Evolutionary conservation across 2,888 invertebrate genomes (phyloP).

Genomic region (Sarcophaga variegata): DNA sequence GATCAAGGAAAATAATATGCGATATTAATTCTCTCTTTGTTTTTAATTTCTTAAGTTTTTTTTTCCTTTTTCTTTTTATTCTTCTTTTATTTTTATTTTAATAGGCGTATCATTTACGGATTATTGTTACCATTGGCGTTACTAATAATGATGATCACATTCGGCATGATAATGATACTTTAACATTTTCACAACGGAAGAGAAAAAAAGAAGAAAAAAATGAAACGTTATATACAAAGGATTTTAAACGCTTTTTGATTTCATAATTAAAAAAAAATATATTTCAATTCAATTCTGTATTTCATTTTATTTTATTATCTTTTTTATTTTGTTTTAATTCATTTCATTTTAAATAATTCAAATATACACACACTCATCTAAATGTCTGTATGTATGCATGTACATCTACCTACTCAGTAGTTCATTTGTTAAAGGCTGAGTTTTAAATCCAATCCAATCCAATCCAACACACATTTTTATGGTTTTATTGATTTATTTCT

Average conservation of each 20-base stretch:
- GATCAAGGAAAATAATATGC: conserved; percentile 50
- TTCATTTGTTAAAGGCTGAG: no score
- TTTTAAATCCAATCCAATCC: no score
- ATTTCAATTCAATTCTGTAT: background rate
- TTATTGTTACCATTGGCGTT: background rate
- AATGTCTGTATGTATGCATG: no score
- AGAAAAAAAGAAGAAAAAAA: background rate
- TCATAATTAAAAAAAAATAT: conserved; percentile 54
- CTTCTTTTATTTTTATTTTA: background rate
- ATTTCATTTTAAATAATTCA: background rate
- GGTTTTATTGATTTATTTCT: conserved; percentile 50
- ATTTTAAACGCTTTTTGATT: conserved; percentile 37
- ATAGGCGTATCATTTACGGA: background rate
- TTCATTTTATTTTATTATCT: conserved; percentile 23
- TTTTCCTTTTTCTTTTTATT: conserved; percentile 9
- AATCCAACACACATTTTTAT: background rate
- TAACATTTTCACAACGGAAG: background rate
- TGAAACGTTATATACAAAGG: conserved; percentile 2
- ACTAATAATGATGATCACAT: background rate
- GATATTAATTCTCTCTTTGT: background rate
- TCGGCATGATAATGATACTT: background rate
- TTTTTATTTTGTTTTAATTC: conserved; percentile 39
- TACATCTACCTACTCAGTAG: no score
- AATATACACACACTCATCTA: background rate
- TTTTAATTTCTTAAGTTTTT: conserved; percentile 36